phyloP scores from a whole-genome alignment of 2,888 invertebrate species.

The Dicyrtoma fusca region DNA sequence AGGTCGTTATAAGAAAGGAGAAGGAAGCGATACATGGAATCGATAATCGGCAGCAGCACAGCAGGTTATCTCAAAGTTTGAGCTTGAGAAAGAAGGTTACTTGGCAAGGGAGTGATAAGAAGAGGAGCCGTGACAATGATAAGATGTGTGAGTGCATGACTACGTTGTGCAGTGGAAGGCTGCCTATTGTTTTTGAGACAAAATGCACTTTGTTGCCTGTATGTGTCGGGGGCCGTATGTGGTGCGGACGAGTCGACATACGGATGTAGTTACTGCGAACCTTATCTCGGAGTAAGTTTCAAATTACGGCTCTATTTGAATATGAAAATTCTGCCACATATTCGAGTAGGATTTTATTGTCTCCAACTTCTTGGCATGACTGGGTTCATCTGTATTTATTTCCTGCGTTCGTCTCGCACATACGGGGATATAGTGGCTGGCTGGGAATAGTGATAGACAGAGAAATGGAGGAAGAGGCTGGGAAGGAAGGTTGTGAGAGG shows the following conservation, averaged over 20 bases:
- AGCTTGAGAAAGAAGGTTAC: constrained; percentile 4
- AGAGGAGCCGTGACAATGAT: constrained; percentile 17
- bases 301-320: constrained; percentile 38
- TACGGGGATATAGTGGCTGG: background rate
- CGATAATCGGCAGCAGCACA: constrained; percentile 36
- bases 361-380: constrained; percentile 18
- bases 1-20: constrained; percentile 7
- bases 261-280: background rate
- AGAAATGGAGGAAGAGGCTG: background rate
- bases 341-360: constrained; percentile 38
- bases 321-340: constrained; percentile 38
- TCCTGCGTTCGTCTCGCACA: background rate
- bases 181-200: constrained; percentile 5
- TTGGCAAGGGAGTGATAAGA: background rate
- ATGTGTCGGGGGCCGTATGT: background rate
- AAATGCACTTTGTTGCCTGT: constrained; percentile 7
- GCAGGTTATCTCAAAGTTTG: constrained; percentile 17
- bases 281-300: constrained; percentile 25
- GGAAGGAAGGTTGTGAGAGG: background rate
- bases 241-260: background rate
- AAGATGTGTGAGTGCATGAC: background rate
- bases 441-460: background rate
- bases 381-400: constrained; percentile 14
- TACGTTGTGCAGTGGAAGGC: background rate
- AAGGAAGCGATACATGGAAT: constrained; percentile 37